Evolutionary conservation across 64 coral and sea anemone species (phyloP), one percentile per base, ranked within the genome.

Genomic region (Montipora sp.): DNA sequence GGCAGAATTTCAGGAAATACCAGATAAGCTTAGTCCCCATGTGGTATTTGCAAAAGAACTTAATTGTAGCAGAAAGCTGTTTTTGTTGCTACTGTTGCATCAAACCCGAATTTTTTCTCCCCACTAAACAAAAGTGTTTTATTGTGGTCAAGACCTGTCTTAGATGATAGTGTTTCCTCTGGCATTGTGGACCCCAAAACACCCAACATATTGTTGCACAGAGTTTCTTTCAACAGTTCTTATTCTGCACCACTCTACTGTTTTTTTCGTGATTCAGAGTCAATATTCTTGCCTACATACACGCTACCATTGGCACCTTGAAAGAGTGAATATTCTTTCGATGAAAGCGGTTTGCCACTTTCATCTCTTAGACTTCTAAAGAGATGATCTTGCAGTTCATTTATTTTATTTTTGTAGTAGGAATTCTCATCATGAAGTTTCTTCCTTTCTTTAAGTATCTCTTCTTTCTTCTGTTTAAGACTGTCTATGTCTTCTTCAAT

Each of bases 291-390:
- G 47, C 83, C 95, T 50, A 97, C 88, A 80, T 88, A 97, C 46
- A 97, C 47, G 67, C 89, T 91, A 48, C 89, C 95, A 97, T 94
- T 88, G 50, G 93, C 81, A 49, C 95, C 95, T 94, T 97, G 95
- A 21, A 97, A 94, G 9, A 97, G 83, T 6, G 95, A 92, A 55
- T 94, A 97, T 77, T 97, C 95, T 51, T 75, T 91, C 16, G 92
- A 14, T 43, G 95, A 97, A 19, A 97, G 89, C 3, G 95, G 95
- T 36, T 78, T 83, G 5, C 95, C 95, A 69, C 80, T 90, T 3
- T 97, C 95, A 94, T 97, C 95, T 83, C 59, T 79, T 36, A 97
- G 80, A 65, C 92, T 97, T 8, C 78, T 88, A 20, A 97, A 57
- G 65, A 97, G 88, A 55, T 75, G 66, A 63, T 51, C 68, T 57